Conservation (phyloP, 2,113 vertebrate species). For the Halcyon malimbica region DNA sequence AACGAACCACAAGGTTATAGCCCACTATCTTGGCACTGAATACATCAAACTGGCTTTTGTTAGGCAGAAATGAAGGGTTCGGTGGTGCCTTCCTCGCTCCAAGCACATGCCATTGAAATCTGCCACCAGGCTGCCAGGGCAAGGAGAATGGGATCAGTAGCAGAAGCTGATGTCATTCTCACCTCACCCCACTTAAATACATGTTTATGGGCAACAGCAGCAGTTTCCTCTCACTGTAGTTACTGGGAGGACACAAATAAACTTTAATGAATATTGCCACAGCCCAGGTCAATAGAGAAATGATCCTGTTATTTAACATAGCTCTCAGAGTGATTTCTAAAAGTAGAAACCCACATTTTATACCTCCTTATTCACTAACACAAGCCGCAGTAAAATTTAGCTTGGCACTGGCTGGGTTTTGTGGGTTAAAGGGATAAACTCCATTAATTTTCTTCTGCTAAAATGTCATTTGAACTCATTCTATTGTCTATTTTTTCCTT, state of each 20-base stretch:
- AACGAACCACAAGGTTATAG: neutral
- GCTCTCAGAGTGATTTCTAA: slow-evolving; percentile 25
- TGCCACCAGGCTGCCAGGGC: slow-evolving; percentile 8
- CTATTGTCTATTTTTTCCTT: slow-evolving; percentile 54
- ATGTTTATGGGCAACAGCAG: slow-evolving; percentile 19
- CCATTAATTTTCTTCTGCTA: slow-evolving; percentile 67
- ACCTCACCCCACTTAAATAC: slow-evolving; percentile 38
- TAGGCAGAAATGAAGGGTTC: neutral
- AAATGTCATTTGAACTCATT: slow-evolving; percentile 68
- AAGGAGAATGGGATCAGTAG: neutral
- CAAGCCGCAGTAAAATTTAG: slow-evolving; percentile 35
- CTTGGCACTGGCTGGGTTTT: slow-evolving; percentile 17
- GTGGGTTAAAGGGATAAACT: slow-evolving; percentile 44
- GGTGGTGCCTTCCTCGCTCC: neutral
- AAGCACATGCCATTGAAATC: neutral
- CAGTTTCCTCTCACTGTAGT: neutral
- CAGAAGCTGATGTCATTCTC: slow-evolving; percentile 31
- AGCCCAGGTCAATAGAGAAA: slow-evolving; percentile 44
- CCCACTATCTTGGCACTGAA: neutral
- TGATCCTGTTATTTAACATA: slow-evolving; percentile 24
- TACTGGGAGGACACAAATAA: neutral
- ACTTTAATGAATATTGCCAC: slow-evolving; percentile 28
- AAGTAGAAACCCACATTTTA: slow-evolving; percentile 34
- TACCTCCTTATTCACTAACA: neutral
- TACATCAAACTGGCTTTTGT: neutral